phyloP scores from a whole-genome alignment of 1,140 invertebrate genomes.

The Odontomachus brunneus region DNA sequence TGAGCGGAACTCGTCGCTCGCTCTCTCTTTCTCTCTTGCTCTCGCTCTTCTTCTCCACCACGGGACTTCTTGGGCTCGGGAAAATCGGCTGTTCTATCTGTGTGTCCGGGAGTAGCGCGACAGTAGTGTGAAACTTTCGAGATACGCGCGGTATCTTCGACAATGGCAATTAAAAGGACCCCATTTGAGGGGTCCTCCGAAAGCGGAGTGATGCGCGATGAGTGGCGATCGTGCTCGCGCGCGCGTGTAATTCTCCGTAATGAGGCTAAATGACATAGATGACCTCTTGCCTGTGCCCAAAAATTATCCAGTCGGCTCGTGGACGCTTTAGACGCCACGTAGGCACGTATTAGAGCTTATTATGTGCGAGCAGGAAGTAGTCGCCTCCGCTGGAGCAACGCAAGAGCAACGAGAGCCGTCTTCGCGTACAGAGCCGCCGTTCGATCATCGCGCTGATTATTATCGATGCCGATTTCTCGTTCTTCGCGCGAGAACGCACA shows the following conservation, averaged over 20 bases:
- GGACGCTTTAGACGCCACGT: slow-evolving; percentile 29
- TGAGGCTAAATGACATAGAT: slow-evolving; percentile 15
- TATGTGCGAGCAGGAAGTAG: slow-evolving; percentile 19
- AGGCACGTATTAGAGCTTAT: slow-evolving; percentile 28
- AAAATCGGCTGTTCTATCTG: neutral
- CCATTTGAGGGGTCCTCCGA: too few relatives aligned
- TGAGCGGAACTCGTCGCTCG: neutral
- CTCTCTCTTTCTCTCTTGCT: neutral
- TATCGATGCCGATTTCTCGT: slow-evolving; percentile 7
- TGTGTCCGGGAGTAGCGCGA: too few relatives aligned
- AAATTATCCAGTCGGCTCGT: slow-evolving; percentile 19
- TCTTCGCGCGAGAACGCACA: neutral
- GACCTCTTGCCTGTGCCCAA: slow-evolving; percentile 16
- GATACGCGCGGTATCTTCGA: neutral
- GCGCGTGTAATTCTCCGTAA: neutral
- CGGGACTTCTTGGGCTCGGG: neutral
- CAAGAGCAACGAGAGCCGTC: neutral
- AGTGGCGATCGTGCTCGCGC: neutral
- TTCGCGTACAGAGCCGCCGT: neutral
- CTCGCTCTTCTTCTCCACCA: too few relatives aligned
- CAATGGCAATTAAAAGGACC: too few relatives aligned
- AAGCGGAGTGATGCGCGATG: neutral
- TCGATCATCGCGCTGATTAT: slow-evolving; percentile 40
- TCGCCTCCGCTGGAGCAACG: slow-evolving; percentile 2
- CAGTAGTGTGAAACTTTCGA: neutral